Evolutionary conservation across 2,888 invertebrate genomes (phyloP), one percentile per base, ranked within the genome.

Genomic region (Cephus nigrinus): DNA sequence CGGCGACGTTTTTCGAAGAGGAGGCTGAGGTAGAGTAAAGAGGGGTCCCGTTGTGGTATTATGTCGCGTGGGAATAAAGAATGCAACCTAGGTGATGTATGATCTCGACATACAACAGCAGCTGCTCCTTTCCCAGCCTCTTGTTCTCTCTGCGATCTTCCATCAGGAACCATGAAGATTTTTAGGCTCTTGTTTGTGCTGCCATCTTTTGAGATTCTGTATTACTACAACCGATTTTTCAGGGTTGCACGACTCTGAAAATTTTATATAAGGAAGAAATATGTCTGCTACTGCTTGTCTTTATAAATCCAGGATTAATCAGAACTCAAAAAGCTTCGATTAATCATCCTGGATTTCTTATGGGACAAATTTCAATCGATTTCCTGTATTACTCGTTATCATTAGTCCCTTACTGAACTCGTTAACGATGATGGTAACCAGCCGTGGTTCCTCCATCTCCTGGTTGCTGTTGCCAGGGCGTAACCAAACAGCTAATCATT

Each of bases 401-500:
- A 9, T 55, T 23, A 55, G 55, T 55, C 55, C 5, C 9, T 9
- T 23, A 55, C 55, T 55, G 55, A 55, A 23, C 23, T 55, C 71
- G 31, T 76, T 85, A 85, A 84, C 80, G 81, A 85, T 76, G 71
- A 33, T 79, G 74, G 76, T 77, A 74, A 73, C 35, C 74, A 69
- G 68, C 74, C 77, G 33, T 33, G 72, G 69, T 80, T 77, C 75
- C 73, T 79, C 78, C 71, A 76, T 76, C 79, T 80, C 71, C 55
- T 55, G 55, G 68, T 31, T 81, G 80, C 82, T 80, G 83, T 84
- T 83, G 82, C 85, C 84, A 82, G 84, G 88, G 87, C 88, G 87
- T 86, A 86, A 87, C 88, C 88, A 85, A 85, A 88, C 85, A 84
- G 86, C 83, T 84, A 86, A 86, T 88, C 88, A 84, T 84, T 80